Evolutionary conservation across 2,797 vertebrate species (phyloP).

Genomic region (Siniperca scherzeri): DNA sequence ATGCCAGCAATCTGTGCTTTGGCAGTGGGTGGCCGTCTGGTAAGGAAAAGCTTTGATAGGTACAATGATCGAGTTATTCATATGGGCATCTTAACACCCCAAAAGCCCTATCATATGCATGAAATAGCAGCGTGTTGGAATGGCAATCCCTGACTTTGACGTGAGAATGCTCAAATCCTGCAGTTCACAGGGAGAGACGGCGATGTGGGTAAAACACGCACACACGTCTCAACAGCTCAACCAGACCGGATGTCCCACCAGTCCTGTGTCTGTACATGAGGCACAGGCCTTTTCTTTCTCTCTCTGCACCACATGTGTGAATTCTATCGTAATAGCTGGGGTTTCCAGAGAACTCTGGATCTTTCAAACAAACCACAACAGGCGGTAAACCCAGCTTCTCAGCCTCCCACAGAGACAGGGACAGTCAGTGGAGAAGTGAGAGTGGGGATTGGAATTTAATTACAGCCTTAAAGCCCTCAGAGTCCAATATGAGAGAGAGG

Average conservation of each 20-base stretch:
- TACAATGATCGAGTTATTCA: slow-evolving; percentile 72
- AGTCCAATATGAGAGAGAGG: slow-evolving; percentile 85
- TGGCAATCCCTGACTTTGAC: slow-evolving; percentile 64
- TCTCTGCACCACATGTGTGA: slow-evolving; percentile 81
- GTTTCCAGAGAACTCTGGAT: slow-evolving; percentile 82
- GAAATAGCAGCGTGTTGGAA: slow-evolving; percentile 58
- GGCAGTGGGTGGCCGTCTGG: slow-evolving; percentile 76
- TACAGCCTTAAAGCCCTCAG: slow-evolving; percentile 84
- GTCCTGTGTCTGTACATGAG: slow-evolving; percentile 56
- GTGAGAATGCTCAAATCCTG: slow-evolving; percentile 61
- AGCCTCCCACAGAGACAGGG: slow-evolving; percentile 84
- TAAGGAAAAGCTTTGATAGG: slow-evolving; percentile 71
- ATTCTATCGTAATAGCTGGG: slow-evolving; percentile 79
- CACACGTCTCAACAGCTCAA: slow-evolving; percentile 66
- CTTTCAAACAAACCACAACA: slow-evolving; percentile 86
- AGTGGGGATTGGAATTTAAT: slow-evolving; percentile 87
- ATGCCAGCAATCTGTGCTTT: slow-evolving; percentile 78
- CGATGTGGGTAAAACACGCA: slow-evolving; percentile 59
- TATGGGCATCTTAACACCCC: slow-evolving; percentile 67
- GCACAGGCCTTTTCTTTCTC: slow-evolving; percentile 56
- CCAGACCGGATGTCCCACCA: slow-evolving; percentile 74
- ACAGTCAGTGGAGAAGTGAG: slow-evolving; percentile 82
- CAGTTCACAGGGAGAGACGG: slow-evolving; percentile 65
- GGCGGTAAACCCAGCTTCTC: slow-evolving; percentile 84
- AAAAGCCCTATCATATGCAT: slow-evolving; percentile 62